Evolutionary conservation across 2,797 vertebrate genomes (phyloP).

Genomic region (Alauda arvensis): DNA sequence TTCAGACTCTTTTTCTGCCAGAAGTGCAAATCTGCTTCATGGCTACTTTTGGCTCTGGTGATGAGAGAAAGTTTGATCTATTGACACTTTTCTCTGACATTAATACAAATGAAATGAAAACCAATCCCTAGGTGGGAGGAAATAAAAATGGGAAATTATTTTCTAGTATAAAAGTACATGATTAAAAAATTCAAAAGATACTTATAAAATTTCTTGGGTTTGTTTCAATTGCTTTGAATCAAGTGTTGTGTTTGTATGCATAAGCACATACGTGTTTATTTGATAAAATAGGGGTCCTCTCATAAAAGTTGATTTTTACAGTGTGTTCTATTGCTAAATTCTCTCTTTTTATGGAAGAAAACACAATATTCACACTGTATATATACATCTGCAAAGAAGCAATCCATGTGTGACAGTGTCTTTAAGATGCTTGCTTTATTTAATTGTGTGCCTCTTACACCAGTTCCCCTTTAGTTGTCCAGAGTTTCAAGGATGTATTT

Average conservation of each 20-base stretch:
- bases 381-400: not conserved
- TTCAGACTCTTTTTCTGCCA: not conserved
- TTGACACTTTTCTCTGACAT: not conserved
- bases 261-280: accelerated
- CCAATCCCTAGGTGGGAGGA: not conserved
- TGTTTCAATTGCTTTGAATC: not conserved
- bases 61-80: not conserved
- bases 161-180: not conserved
- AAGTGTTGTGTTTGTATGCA: not conserved
- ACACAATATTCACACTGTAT: not conserved
- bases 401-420: not conserved
- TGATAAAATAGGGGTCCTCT: not conserved
- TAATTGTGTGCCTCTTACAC: not conserved
- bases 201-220: not conserved
- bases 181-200: accelerated
- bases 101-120: not conserved
- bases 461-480: not conserved
- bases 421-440: not conserved
- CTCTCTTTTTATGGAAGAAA: not conserved
- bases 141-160: not conserved
- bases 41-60: not conserved
- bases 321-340: not conserved
- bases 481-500: not conserved
- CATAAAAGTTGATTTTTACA: not conserved
- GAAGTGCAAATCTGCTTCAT: not conserved